Base-by-base conservation (phyloP, 2,888 invertebrate genomes). In the Cephus spinipes region DNA sequence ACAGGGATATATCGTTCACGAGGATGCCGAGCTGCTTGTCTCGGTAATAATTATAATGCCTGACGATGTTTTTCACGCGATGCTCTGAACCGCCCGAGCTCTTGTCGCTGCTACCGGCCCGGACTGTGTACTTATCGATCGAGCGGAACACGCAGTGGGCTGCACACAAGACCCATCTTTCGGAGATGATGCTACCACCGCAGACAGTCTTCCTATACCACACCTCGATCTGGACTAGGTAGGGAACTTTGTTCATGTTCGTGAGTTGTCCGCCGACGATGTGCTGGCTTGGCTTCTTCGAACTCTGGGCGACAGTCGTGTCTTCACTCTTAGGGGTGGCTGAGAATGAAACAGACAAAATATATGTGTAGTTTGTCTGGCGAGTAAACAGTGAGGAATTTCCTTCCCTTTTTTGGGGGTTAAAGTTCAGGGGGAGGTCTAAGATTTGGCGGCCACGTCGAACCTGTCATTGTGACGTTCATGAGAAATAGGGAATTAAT, bases 21-120 rank as follows among this genome's bases (percentile, higher is more conserved):
- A 31, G 31, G 31, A 31, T 31, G 31, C 1, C 31, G 31, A 31
- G 31, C 31, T 31, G 31, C 31, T 31, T 31, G 31, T 31, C 31
- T 31, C 31, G 31, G 31, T 31, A 31, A 31, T 31, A 31, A 31
- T 31, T 89, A 12, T 93, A 92, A 82, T 95, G 94, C 79, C 92
- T 92, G 1, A 93, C 85, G 69, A 94, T 88, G 75, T 92, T 92
- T 0, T 91, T 90, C 0, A 94, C 93, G 30, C 91, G 89, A 30
- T 93, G 88, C 0, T 94, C 9, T 69, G 92, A 85, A 0, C 95
- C 95, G 0, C 93, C 94, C 1, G 85, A 78, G 69, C 90, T 85
- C 15, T 88, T 92, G 68, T 91, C 92, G 0, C 93, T 93, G 3
- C 94, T 93, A 3, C 94, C 94, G 3, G 93, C 92, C 0, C 94